Evolutionary conservation across 2,113 vertebrate species (phyloP).

Genomic region (Syngnathus typhle): DNA sequence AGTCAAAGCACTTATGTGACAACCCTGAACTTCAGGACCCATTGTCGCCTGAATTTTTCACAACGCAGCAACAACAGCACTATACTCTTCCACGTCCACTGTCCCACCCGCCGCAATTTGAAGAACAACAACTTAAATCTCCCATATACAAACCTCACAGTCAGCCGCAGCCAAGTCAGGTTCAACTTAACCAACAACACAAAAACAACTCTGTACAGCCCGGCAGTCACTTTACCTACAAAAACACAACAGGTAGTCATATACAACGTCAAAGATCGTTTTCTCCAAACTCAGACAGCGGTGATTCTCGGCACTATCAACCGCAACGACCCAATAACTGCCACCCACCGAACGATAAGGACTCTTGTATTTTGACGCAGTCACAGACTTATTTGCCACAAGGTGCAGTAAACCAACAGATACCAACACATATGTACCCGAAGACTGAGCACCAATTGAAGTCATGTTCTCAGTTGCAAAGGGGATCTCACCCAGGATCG

Average conservation of each 20-base stretch:
- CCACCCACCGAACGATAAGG: conserved; percentile 49
- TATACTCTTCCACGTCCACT: conserved; percentile 62
- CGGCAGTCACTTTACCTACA: conserved; percentile 60
- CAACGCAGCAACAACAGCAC: conserved; percentile 59
- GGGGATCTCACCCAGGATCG: conserved; percentile 62
- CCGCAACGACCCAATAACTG: conserved; percentile 68
- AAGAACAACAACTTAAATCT: conserved; percentile 68
- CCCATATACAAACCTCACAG: conserved; percentile 62
- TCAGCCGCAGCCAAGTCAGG: conserved; percentile 62
- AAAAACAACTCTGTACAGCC: conserved; percentile 56
- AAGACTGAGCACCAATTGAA: conserved; percentile 64
- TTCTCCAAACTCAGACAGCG: conserved; percentile 68
- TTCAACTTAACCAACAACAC: conserved; percentile 42
- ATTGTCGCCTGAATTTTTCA: conserved; percentile 64
- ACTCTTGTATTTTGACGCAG: conserved; percentile 64
- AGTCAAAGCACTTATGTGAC: conserved; percentile 75
- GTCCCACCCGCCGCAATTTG: conserved; percentile 63
- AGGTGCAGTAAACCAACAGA: conserved; percentile 46
- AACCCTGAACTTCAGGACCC: conserved; percentile 72
- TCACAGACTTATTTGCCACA: conserved; percentile 64
- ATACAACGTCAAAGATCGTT: conserved; percentile 67
- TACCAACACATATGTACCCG: conserved; percentile 50
- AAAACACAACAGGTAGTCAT: conserved; percentile 55
- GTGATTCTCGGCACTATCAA: conserved; percentile 70
- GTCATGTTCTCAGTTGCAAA: conserved; percentile 59